Evolutionary conservation across 30 jellyfish, hydroid and myxozoan genomes (phyloP).

Genomic region (Pelagia noctiluca): DNA sequence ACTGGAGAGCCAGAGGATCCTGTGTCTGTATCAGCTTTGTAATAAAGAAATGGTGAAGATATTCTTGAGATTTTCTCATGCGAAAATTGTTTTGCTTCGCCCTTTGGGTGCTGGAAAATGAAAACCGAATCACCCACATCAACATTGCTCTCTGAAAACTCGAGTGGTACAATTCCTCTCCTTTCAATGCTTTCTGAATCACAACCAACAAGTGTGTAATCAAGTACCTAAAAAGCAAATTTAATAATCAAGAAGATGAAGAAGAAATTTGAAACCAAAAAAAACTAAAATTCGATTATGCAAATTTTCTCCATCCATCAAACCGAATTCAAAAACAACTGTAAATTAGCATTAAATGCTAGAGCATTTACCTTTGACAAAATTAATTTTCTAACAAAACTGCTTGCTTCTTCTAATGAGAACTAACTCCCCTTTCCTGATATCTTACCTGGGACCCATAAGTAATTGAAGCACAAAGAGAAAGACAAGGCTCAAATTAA

Average conservation of each 20-base stretch:
- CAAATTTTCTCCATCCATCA: no score
- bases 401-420: no score
- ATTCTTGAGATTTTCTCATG: slow-evolving; percentile 78
- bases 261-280: not conserved
- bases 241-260: not conserved
- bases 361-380: no score
- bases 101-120: slow-evolving; percentile 96
- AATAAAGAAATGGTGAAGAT: slow-evolving; percentile 77
- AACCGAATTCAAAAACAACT: no score
- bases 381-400: no score
- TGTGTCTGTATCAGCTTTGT: slow-evolving; percentile 94
- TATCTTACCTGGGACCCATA: no score
- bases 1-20: slow-evolving; percentile 99
- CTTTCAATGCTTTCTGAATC: slow-evolving; percentile 66
- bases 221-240: slow-evolving; percentile 63
- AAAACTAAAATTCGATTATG: not conserved
- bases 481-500: no score
- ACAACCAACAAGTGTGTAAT: slow-evolving; percentile 94
- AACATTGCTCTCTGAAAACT: slow-evolving; percentile 60
- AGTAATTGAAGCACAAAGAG: no score
- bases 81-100: slow-evolving; percentile 83
- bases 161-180: slow-evolving; percentile 84
- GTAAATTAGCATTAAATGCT: no score
- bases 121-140: slow-evolving; percentile 79
- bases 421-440: no score